Evolutionary conservation across 2,888 invertebrate species (phyloP).

Genomic region (Noctua janthina): DNA sequence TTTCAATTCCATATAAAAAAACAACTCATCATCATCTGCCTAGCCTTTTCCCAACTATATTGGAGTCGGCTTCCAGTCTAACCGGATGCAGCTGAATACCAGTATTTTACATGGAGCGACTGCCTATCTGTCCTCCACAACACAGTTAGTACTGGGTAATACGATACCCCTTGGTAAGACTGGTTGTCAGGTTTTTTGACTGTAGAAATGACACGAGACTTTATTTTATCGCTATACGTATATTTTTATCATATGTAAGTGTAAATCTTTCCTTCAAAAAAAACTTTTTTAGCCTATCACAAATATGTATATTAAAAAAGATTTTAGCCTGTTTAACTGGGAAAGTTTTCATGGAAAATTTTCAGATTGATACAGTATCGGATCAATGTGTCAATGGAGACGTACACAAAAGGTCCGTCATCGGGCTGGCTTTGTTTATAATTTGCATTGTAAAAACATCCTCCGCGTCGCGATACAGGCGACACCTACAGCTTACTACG

Average conservation of each 20-base stretch:
- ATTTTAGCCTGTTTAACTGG: not conserved
- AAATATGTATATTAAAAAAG: not conserved
- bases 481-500: slow-evolving; percentile 78
- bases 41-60: no score
- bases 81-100: no score
- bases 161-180: no score
- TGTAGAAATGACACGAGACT: not conserved
- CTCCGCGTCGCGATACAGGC: slow-evolving; percentile 79
- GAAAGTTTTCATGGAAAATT: not conserved
- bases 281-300: not conserved
- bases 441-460: slow-evolving; percentile 87
- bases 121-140: no score
- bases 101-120: no score
- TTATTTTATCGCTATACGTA: not conserved
- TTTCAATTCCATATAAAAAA: not conserved
- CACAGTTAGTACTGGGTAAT: no score
- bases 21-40: no score
- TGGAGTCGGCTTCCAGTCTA: no score
- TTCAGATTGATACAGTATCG: slow-evolving; percentile 12
- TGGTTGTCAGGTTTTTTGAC: not conserved
- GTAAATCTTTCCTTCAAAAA: not conserved
- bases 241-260: not conserved
- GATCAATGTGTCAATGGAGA: slow-evolving; percentile 68
- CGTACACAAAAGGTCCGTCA: slow-evolving; percentile 78
- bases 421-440: slow-evolving; percentile 85